These are phyloP conservation scores for Ostrea denselamellosa DNA, from an alignment of 1,140 invertebrate genomes.

Conservation along the genomic window DNA sequence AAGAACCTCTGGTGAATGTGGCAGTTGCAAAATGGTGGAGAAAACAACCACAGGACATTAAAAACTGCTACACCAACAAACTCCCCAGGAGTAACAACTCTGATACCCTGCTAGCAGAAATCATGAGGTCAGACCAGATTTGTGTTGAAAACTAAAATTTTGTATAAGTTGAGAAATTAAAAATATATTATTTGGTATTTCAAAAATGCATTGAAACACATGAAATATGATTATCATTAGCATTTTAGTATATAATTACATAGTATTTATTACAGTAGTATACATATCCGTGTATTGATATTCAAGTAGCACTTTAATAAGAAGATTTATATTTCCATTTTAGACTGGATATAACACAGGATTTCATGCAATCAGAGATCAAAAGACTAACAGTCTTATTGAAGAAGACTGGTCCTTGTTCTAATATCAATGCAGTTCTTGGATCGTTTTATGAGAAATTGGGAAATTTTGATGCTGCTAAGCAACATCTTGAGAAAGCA, in stretches of 20 bases:
- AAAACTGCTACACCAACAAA: neutral
- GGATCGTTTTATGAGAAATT: slow-evolving; percentile 58
- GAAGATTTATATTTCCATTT: slow-evolving; percentile 3
- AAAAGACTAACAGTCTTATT: slow-evolving; percentile 41
- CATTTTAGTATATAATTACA: too few species aligned
- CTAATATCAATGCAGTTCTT: slow-evolving; percentile 56
- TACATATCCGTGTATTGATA: too few species aligned
- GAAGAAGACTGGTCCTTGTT: neutral
- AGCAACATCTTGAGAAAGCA: slow-evolving; percentile 48
- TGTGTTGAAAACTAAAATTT: neutral
- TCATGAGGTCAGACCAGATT: neutral
- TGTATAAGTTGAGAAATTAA: too few species aligned
- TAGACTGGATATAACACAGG: slow-evolving; percentile 47
- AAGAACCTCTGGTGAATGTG: neutral
- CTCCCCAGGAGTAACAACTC: neutral
- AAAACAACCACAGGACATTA: neutral
- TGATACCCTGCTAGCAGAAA: slow-evolving; percentile 8
- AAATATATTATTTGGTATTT: too few species aligned
- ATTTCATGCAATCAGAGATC: slow-evolving; percentile 55
- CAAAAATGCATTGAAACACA: too few species aligned
- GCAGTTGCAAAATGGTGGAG: slow-evolving; percentile 10
- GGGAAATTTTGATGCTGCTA: slow-evolving; percentile 48
- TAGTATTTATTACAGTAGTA: too few species aligned
- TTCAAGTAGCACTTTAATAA: neutral
- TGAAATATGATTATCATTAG: too few species aligned